These are phyloP conservation scores for Rhyzopertha dominica DNA, from an alignment of 1,140 invertebrate genomes.

Conservation along the genomic window DNA sequence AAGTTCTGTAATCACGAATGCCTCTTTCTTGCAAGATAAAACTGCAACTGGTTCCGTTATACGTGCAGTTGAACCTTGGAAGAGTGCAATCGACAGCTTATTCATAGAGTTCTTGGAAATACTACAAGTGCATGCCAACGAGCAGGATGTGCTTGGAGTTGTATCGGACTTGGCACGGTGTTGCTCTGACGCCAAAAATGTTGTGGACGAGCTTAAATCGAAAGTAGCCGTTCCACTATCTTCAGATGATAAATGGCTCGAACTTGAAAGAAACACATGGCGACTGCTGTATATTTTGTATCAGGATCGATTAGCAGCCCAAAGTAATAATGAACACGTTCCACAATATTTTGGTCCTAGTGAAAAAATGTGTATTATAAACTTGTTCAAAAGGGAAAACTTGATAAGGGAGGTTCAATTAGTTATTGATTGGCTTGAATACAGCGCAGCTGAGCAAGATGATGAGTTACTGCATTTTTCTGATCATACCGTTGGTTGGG, in stretches of 20 bases:
- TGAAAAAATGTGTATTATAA: conserved; percentile 59
- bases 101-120: conserved; percentile 57
- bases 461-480: conserved; percentile 66
- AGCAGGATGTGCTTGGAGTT: conserved; percentile 53
- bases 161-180: conserved; percentile 54
- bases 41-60: conserved; percentile 48
- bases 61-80: conserved; percentile 48
- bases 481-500: conserved; percentile 78
- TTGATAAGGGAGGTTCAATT: conserved; percentile 73
- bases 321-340: conserved; percentile 22
- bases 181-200: conserved; percentile 50
- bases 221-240: conserved; percentile 45
- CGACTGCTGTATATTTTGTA: conserved; percentile 73
- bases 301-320: conserved; percentile 61
- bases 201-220: conserved; percentile 46
- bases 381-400: conserved; percentile 60
- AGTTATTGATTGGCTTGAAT: conserved; percentile 90
- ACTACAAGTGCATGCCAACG: conserved; percentile 50
- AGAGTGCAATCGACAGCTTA: conserved; percentile 49
- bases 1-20: too few relatives aligned
- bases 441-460: conserved; percentile 67
- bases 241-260: conserved; percentile 56
- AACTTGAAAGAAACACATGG: conserved; percentile 84
- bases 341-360: conserved; percentile 42
- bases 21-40: too few relatives aligned